Evolutionary conservation across 2,888 invertebrate genomes (phyloP).

Genomic region (Stenchaetothrips biformis): DNA sequence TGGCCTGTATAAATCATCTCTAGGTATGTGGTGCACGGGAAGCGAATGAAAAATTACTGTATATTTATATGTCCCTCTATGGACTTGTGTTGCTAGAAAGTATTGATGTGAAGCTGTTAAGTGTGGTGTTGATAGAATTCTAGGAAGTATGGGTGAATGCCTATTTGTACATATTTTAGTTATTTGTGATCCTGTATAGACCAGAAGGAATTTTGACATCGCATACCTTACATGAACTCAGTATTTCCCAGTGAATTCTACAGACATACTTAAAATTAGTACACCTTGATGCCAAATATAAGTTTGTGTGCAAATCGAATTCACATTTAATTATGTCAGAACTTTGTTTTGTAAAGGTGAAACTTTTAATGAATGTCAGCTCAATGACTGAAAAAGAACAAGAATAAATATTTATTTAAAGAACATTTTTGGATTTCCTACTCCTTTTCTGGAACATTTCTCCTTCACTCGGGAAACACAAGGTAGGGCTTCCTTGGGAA

Average conservation of each 20-base stretch:
- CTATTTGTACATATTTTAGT: background rate
- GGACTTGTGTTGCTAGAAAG: background rate
- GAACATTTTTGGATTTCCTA: background rate
- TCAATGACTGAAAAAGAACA: background rate
- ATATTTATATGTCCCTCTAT: background rate
- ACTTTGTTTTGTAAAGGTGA: background rate
- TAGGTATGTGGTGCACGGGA: background rate
- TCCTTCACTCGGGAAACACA: too few species aligned
- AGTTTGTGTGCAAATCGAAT: background rate
- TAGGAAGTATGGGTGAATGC: background rate
- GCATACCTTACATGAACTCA: background rate
- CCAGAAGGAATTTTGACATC: background rate
- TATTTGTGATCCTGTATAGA: background rate
- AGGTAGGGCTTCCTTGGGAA: too few species aligned
- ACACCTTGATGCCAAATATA: constrained; percentile 1
- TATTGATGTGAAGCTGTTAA: background rate
- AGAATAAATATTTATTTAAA: constrained; percentile 21
- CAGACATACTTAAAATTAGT: background rate
- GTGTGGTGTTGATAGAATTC: background rate
- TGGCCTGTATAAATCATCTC: background rate
- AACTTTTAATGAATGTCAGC: background rate
- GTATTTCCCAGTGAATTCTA: constrained; percentile 10
- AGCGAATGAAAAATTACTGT: background rate
- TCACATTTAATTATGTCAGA: background rate
- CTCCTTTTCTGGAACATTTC: too few species aligned